Evolutionary conservation across 2,888 invertebrate species (phyloP), one percentile per base, ranked within the genome.

Genomic region (Orchesellides sinensis): DNA sequence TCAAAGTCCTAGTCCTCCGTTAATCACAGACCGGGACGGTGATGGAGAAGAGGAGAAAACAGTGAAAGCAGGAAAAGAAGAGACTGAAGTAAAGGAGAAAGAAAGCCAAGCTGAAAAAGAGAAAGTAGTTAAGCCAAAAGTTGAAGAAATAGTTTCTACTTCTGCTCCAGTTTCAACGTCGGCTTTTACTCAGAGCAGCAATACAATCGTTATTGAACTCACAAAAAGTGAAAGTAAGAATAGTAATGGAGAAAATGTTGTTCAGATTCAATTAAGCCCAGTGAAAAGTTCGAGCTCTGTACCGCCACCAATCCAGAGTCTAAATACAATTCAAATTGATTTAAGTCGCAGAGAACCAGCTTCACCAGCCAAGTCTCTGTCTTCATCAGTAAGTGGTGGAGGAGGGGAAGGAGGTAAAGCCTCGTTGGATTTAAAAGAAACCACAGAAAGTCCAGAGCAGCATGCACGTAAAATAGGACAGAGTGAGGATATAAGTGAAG

Each of bases 381-480:
- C 69, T 63, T 66, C 66, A 17, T 49, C n/a, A n/a, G 40, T 94
- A 25, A 94, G 94, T 81, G 52, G 52, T 23, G 47, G 49, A 0
- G 93, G 93, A 88, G 93, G 19, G 8, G 52, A 52, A 17, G 68
- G 52, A 29, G 94, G 94, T 23, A 82, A 70, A 66, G 78, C 61
- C n/a, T 79, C 75, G 29, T 68, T 72, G 61, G 82, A 83, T 59
- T 25, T 49, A 21, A 72, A 59, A 27, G 70, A 40, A 52, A 45
- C 65, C 52, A 35, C 63, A 49, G 68, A 40, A 61, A 47, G 61
- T 49, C 25, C 47, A 94, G 88, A 94, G n/a, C n/a, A 25, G 94
- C 29, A 94, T 94, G 29, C 94, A 94, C 89, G 93, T 94, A 74
- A 94, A 94, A 89, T 94, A 94, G 80, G 94, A 94, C 89, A 94